Evolutionary conservation across 1,140 invertebrate genomes (phyloP), one percentile per base, ranked within the genome.

Genomic region (Trachymyrmex septentrionalis): DNA sequence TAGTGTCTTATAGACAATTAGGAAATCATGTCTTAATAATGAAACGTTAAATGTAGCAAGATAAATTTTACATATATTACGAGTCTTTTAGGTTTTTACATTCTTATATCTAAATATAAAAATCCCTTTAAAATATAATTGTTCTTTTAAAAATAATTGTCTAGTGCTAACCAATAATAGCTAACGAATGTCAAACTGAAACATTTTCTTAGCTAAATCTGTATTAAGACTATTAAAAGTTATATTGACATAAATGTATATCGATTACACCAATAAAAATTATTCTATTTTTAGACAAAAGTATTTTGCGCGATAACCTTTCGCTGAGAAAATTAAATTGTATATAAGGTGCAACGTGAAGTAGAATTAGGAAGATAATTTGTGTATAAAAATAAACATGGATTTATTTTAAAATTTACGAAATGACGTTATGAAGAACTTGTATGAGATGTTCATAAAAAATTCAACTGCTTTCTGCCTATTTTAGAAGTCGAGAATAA

Each of bases 401-500:
- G 10, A 71, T 57, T 14, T 48, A 53, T 69, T 55, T 69, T 57
- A 38, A 81, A 38, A 59, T 71, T 82, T 69, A 19, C 30, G 12
- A 59, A 72, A 57, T 71, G 44, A 21, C 21, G 9, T 71, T 57
- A 14, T 44, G n/a, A 53, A 30, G 14, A 73, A 27, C 30, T 80
- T 48, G 34, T 3, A 53, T 14, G 0, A 82, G 27, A 82, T 82
- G 59, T 48, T 81, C 34, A 71, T 81, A 44, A 82, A 21, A 72
- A 81, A 55, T 82, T 82, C 55, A 82, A 24, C 50, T 27, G 24
- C 67, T 34, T 48, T 24, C 19, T 48, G 66, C 6, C 21, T 12
- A 24, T 72, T 59, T 69, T 50, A 80, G 63, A 55, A 80, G 55
- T 71, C 50, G 24, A 71, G 50, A 71, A 71, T 72, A 82, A 72